phyloP scores from a whole-genome alignment of 2,113 vertebrate species.

The Columba livia region DNA sequence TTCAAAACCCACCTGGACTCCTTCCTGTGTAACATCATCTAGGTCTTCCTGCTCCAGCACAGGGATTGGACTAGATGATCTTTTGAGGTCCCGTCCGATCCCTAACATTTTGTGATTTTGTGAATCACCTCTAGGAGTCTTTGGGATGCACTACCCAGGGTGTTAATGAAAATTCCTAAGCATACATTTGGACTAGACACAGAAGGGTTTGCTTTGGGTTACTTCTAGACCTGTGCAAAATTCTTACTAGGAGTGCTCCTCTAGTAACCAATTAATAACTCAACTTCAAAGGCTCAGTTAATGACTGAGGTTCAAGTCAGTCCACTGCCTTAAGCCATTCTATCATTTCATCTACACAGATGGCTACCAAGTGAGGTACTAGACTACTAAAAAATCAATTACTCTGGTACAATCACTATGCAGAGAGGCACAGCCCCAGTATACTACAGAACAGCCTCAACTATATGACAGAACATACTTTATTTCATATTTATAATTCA shows the following conservation, averaged over 20 bases:
- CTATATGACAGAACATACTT: neutral
- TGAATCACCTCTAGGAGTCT: neutral
- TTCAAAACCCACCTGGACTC: too few relatives aligned
- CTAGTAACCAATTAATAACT: neutral
- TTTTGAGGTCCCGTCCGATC: too few relatives aligned
- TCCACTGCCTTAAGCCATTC: neutral
- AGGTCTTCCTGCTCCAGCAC: too few relatives aligned
- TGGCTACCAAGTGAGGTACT: neutral
- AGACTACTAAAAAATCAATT: neutral
- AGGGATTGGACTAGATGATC: too few relatives aligned
- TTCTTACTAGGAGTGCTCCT: neutral
- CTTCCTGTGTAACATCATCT: too few relatives aligned
- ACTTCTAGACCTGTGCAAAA: neutral
- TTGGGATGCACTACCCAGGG: accelerated
- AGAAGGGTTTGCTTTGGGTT: neutral
- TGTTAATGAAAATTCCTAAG: neutral
- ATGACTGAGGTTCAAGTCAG: neutral
- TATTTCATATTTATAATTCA: neutral
- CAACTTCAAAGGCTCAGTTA: neutral
- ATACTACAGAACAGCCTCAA: neutral
- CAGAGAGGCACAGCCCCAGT: neutral
- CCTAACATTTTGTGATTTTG: too few relatives aligned
- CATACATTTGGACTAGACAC: neutral
- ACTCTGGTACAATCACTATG: accelerated
- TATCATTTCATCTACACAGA: neutral